These are phyloP conservation scores for Cydia strobilella DNA, from an alignment of 1,140 invertebrate species.

Conservation along the genomic window DNA sequence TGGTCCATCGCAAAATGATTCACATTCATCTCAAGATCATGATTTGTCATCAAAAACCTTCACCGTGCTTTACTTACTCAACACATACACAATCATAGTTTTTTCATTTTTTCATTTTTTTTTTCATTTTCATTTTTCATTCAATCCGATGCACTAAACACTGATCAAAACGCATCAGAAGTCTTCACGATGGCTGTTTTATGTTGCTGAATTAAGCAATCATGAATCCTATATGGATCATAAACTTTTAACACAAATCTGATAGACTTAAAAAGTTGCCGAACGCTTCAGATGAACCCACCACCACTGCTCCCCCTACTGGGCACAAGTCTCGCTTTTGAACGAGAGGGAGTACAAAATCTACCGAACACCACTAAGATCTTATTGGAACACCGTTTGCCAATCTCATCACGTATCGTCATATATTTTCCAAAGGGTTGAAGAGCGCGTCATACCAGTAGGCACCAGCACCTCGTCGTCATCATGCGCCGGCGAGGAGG, in stretches of 20 bases:
- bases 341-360: too few relatives aligned
- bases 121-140: too few relatives aligned
- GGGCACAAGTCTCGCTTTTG: too few relatives aligned
- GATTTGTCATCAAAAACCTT: not conserved
- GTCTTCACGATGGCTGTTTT: not conserved
- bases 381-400: too few relatives aligned
- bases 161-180: too few relatives aligned
- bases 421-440: not conserved
- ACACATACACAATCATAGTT: not conserved
- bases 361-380: too few relatives aligned
- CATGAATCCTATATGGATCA: not conserved
- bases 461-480: conserved; percentile 63
- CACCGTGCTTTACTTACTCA: not conserved
- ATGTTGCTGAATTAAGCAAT: not conserved
- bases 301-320: too few relatives aligned
- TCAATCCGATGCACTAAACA: too few relatives aligned
- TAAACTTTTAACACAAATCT: not conserved
- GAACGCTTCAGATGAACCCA: too few relatives aligned
- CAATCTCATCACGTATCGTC: not conserved
- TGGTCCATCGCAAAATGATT: not conserved
- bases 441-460: conserved; percentile 51
- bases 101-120: too few relatives aligned
- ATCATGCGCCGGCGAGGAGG: conserved; percentile 46
- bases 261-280: not conserved
- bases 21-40: not conserved